Conservation (phyloP, 1,140 invertebrate species). For the Drosophila asahinai region DNA sequence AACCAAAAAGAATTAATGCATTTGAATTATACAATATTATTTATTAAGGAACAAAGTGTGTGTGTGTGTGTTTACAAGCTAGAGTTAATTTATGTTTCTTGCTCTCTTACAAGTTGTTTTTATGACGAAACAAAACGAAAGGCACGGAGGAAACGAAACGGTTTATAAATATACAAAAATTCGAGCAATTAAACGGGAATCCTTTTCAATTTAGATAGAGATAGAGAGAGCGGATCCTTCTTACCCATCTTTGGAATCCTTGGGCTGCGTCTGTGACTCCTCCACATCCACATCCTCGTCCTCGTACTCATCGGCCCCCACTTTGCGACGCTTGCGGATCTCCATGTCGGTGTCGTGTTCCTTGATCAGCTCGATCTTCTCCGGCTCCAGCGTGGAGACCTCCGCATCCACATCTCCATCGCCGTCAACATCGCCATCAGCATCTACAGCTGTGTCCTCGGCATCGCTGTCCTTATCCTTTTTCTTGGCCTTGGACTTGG, state of each 20-base stretch:
- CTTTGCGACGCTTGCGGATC: constrained; percentile 69
- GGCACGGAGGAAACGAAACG: constrained; percentile 5
- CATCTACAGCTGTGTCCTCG: constrained; percentile 72
- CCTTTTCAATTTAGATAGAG: constrained; percentile 27
- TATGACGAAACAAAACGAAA: constrained; percentile 43
- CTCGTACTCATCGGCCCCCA: constrained; percentile 72
- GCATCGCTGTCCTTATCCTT: constrained; percentile 91
- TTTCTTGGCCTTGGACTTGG: constrained; percentile 87
- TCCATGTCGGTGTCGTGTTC: constrained; percentile 81
- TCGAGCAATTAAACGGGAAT: constrained; percentile 66
- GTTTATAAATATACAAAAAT: constrained; percentile 57
- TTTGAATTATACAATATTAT: constrained; percentile 68
- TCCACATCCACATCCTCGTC: constrained; percentile 66
- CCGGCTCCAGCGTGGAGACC: constrained; percentile 66
- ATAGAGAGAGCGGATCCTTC: constrained; percentile 41
- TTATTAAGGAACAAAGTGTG: constrained; percentile 75
- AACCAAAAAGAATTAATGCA: constrained; percentile 64
- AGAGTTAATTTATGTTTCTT: constrained; percentile 61
- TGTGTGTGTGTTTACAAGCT: constrained; percentile 50
- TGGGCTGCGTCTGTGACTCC: constrained; percentile 41
- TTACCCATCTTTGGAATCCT: constrained; percentile 79
- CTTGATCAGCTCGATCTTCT: constrained; percentile 82
- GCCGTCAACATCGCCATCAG: constrained; percentile 61
- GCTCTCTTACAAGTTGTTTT: constrained; percentile 32
- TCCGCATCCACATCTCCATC: constrained; percentile 64